Percentiles rank a stretch among this genome's conserved stretches.
phyloP scores from a whole-genome alignment of 2,797 vertebrate genomes.

The Schizopygopsis malacanthus region DNA sequence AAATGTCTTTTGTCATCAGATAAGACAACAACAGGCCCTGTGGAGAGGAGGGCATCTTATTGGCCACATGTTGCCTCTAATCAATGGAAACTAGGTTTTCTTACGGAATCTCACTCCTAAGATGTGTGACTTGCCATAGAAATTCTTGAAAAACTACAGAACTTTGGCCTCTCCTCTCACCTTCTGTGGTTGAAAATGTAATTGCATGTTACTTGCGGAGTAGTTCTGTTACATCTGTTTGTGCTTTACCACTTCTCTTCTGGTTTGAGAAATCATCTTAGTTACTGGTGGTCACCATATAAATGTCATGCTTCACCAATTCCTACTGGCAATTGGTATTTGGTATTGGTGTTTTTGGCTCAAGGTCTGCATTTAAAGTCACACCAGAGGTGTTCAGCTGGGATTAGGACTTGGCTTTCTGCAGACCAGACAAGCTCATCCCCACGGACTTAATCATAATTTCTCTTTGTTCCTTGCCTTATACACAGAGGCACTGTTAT shows the following conservation, averaged over 20 bases:
- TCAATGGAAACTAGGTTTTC: neutral
- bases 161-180: neutral
- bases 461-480: too few species aligned
- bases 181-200: neutral
- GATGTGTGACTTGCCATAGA: neutral
- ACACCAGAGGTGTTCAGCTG: too few species aligned
- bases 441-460: too few species aligned
- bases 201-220: neutral
- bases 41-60: neutral
- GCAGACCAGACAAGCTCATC: too few species aligned
- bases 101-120: neutral
- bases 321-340: too few species aligned
- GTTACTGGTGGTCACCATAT: neutral
- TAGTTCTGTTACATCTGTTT: neutral
- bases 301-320: too few species aligned
- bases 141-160: neutral
- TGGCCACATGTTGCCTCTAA: neutral
- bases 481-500: too few species aligned
- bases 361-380: too few species aligned
- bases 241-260: neutral
- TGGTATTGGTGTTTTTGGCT: too few species aligned
- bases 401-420: too few species aligned
- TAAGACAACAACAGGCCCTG: neutral
- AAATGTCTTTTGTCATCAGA: constrained; percentile 2
- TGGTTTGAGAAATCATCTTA: neutral